Base-by-base conservation (phyloP, 2,113 vertebrate genomes). In the Neotoma lepida region DNA sequence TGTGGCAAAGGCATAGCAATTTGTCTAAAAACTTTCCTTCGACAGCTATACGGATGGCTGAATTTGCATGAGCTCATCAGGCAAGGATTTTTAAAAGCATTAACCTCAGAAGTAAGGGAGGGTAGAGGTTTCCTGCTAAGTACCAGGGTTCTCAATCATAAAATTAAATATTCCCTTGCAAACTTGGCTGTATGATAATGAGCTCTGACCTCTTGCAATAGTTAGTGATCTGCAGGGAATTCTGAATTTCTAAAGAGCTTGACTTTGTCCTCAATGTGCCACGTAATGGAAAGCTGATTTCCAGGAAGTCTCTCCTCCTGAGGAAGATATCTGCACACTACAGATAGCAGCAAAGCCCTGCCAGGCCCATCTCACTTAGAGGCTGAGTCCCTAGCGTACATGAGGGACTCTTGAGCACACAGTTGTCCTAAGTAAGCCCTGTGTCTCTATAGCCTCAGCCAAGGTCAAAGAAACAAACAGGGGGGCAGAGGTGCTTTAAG, bases 61-160 rank as follows among this genome's bases (percentile, higher is more conserved):
- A 95, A 98, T 97, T 97, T 98, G 96, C 96, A 96, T 97, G 81
- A 97, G 92, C 88, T 97, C 95, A 94, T 96, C 88, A 95, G 96
- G 89, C 81, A 96, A 81, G 91, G 77, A 90, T 94, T 97, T 98
- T 97, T 96, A 87, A 96, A 98, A 97, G 56, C 90, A 97, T 91
- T 98, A 96, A 95, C 86, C 71, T 96, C 77, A 81, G 71, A 97
- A 96, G 63, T 15, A 6, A 17, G 2, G 17, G 30, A 9, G 3
- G 28, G 33, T 41, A 85, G n/a, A 96, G 89, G 1, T 97, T 97
- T 97, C 88, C 96, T 96, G 84, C 78, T 91, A 94, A 96, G 89
- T 87, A 87, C 73, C 63, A 91, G 22, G 76, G 73, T 94, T 93
- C 80, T 95, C 90, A 93, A 91, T 96, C 94, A 93, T 61, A 97